Percentiles rank a stretch among this genome's conserved stretches.
phyloP scores from a whole-genome alignment of 2,888 invertebrate genomes.

The Aporophyla lueneburgensis region DNA sequence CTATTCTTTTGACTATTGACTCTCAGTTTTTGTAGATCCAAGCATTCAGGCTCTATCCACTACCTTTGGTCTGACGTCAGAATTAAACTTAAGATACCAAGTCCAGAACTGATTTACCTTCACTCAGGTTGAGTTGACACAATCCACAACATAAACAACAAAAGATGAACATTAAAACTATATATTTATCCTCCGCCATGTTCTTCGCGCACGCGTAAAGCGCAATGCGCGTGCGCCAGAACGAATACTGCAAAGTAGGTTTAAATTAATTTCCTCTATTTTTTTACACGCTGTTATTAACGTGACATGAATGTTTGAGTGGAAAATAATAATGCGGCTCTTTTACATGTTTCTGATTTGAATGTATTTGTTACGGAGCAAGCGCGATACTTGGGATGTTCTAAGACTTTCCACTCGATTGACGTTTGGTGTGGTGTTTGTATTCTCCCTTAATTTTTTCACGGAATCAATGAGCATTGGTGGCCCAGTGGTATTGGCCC shows the following conservation, averaged over 20 bases:
- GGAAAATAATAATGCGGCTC: conserved; percentile 30
- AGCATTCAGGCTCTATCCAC: too few relatives aligned
- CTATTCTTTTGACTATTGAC: too few relatives aligned
- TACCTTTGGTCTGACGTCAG: neutral
- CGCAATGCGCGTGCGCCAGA: neutral
- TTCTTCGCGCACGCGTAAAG: conserved; percentile 12
- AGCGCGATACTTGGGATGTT: neutral
- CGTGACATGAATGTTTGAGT: conserved; percentile 21
- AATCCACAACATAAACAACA: conserved; percentile 23
- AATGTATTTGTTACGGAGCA: conserved; percentile 19
- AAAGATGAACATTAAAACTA: conserved; percentile 21
- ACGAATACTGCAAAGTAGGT: conserved; percentile 27
- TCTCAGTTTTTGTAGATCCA: neutral
- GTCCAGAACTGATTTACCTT: conserved; percentile 23
- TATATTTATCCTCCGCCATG: conserved; percentile 26
- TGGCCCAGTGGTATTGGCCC: too few relatives aligned
- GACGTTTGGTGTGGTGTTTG: too few relatives aligned
- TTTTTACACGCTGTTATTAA: conserved; percentile 18
- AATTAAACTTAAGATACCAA: neutral
- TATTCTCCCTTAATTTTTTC: neutral
- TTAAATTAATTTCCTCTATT: conserved; percentile 26
- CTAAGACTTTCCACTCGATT: neutral
- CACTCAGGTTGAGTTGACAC: conserved; percentile 37
- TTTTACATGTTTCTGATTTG: neutral
- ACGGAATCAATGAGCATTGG: neutral